Conservation (phyloP, 2,113 vertebrate species). For the Odontophorus gujanensis region DNA sequence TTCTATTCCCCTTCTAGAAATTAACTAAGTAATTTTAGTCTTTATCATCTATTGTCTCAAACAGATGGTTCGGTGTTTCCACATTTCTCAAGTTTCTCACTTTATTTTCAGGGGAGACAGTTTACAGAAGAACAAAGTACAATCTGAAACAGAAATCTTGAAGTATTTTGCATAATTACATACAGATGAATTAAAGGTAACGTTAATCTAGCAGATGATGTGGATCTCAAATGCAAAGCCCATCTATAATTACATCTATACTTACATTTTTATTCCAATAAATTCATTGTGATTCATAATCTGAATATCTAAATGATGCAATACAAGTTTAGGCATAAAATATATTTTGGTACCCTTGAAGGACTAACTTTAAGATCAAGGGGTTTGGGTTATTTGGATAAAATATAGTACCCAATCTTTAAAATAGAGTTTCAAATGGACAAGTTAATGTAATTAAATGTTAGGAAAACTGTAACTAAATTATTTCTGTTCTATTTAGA, state of each 20-base stretch:
- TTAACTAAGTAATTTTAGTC: background rate
- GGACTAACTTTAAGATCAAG: background rate
- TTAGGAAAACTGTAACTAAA: background rate
- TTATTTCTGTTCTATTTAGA: background rate
- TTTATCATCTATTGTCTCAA: background rate
- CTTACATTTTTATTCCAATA: background rate
- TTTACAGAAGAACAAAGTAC: background rate
- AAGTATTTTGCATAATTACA: background rate
- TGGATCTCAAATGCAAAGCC: background rate
- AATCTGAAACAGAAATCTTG: constrained; percentile 2
- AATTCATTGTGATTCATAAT: constrained; percentile 6
- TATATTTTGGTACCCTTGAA: constrained; percentile 6
- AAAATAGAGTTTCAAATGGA: background rate
- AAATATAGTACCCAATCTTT: background rate
- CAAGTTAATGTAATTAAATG: background rate
- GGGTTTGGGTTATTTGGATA: background rate
- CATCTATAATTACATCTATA: background rate
- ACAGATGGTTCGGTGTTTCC: background rate
- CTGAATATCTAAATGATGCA: background rate
- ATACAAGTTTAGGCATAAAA: background rate
- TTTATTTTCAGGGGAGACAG: background rate
- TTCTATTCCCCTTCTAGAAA: background rate
- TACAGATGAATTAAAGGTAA: background rate
- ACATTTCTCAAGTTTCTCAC: background rate
- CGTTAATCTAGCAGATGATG: background rate